phyloP scores from a whole-genome alignment of 2,888 invertebrate species.

The Amblyjoppa fuscipennis region DNA sequence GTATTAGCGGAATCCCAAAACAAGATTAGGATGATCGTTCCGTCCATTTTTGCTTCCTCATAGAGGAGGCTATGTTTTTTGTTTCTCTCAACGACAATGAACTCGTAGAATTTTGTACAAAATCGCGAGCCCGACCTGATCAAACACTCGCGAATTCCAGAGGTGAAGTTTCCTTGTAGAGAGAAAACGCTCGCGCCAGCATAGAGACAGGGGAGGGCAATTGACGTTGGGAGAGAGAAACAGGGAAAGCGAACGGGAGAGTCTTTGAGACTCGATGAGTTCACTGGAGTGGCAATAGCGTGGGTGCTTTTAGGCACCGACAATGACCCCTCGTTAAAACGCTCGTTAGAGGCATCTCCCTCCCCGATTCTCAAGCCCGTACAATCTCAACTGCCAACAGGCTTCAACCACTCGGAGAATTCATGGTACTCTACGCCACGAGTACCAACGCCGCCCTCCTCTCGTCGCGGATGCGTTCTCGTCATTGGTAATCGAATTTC shows the following conservation, averaged over 20 bases:
- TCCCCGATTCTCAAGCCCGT: constrained; percentile 61
- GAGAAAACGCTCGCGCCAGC: constrained; percentile 20
- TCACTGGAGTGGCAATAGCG: constrained; percentile 67
- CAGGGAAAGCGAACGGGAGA: constrained; percentile 44
- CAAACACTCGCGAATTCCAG: constrained; percentile 47
- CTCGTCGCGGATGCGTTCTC: neutral
- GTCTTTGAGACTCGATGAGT: constrained; percentile 65
- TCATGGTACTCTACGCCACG: constrained; percentile 42
- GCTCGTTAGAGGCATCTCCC: constrained; percentile 59
- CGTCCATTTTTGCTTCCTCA: constrained; percentile 24
- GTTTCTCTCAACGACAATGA: constrained; percentile 16
- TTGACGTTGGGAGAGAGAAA: constrained; percentile 23
- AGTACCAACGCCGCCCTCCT: neutral
- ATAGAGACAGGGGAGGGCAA: constrained; percentile 28
- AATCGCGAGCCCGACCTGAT: constrained; percentile 16
- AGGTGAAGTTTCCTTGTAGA: constrained; percentile 2
- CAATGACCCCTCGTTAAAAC: constrained; percentile 69
- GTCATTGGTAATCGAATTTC: constrained; percentile 31
- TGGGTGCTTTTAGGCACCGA: constrained; percentile 68
- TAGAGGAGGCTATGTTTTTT: neutral
- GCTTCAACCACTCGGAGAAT: constrained; percentile 57
- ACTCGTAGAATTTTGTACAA: constrained; percentile 28
- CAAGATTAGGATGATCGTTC: neutral
- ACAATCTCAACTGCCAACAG: constrained; percentile 65
- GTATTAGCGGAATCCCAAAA: neutral